A percentile compares a stretch with the other conserved stretches of the same genome.
These are phyloP conservation scores for Galago senegalensis DNA, from an alignment of 2,797 vertebrate genomes.

Conservation along the genomic window DNA sequence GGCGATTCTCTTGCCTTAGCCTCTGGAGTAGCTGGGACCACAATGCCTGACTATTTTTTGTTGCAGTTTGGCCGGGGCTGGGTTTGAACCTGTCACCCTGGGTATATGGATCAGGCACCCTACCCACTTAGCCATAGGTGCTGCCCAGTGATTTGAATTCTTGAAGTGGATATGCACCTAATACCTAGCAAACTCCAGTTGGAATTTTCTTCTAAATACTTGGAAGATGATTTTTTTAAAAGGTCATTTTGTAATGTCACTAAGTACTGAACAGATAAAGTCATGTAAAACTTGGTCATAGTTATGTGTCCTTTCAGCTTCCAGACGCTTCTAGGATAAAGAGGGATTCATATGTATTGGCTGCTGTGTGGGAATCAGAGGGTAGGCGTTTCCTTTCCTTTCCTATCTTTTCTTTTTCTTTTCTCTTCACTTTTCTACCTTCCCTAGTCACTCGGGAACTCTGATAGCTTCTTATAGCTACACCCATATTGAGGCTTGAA, in stretches of 20 bases:
- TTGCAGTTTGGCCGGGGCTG: too few relatives aligned
- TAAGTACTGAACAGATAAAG: background rate
- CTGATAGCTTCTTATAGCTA: background rate
- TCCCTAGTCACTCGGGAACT: background rate
- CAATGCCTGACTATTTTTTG: too few relatives aligned
- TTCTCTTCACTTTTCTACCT: background rate
- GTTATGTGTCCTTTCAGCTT: background rate
- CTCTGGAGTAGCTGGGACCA: too few relatives aligned
- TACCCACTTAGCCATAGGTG: too few relatives aligned
- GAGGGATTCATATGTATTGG: background rate
- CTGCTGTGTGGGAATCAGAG: background rate
- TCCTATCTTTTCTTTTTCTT: background rate
- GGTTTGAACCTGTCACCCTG: too few relatives aligned
- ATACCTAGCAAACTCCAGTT: background rate
- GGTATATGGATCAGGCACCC: too few relatives aligned
- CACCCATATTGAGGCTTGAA: background rate
- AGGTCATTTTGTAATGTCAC: background rate
- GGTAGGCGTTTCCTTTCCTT: background rate
- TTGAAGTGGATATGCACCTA: background rate
- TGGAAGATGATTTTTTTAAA: background rate
- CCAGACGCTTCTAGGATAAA: background rate
- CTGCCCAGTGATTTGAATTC: background rate
- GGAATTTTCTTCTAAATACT: background rate
- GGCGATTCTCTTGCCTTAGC: too few relatives aligned
- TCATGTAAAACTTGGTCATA: background rate